phyloP scores from a whole-genome alignment of 2,888 invertebrate species.

The Rutpela maculata region DNA sequence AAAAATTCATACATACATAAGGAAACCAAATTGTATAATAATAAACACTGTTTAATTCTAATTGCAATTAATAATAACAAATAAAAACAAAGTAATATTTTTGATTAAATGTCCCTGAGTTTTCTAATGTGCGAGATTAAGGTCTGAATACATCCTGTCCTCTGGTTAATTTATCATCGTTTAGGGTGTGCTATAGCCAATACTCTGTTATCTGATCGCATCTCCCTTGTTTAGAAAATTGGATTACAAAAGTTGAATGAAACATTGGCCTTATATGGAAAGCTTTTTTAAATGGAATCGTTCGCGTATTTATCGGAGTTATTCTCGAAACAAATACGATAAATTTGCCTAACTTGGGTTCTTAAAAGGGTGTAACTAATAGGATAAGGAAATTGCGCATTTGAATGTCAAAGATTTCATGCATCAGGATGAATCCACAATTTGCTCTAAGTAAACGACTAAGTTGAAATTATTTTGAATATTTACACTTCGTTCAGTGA shows the following conservation, averaged over 20 bases:
- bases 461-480: too few species aligned
- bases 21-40: too few species aligned
- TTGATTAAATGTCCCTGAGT: neutral
- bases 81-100: too few species aligned
- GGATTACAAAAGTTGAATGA: conserved; percentile 36
- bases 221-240: conserved; percentile 37
- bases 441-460: too few species aligned
- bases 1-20: too few species aligned
- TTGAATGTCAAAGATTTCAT: neutral
- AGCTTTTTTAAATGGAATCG: conserved; percentile 22
- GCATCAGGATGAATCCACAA: neutral
- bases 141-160: conserved; percentile 1
- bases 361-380: neutral
- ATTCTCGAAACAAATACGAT: conserved; percentile 21
- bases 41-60: too few species aligned
- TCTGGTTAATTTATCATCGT: conserved; percentile 36
- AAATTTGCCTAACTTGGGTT: neutral
- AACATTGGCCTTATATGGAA: conserved; percentile 19
- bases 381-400: neutral
- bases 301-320: conserved; percentile 5
- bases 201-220: conserved; percentile 31
- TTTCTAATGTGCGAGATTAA: conserved; percentile 8
- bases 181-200: conserved; percentile 12
- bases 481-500: too few species aligned
- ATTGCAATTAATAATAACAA: too few species aligned